A percentile compares a stretch with the other conserved stretches of the same genome.
phyloP scores from a whole-genome alignment of 2,113 vertebrate genomes.

The Toxotes jaculatrix region DNA sequence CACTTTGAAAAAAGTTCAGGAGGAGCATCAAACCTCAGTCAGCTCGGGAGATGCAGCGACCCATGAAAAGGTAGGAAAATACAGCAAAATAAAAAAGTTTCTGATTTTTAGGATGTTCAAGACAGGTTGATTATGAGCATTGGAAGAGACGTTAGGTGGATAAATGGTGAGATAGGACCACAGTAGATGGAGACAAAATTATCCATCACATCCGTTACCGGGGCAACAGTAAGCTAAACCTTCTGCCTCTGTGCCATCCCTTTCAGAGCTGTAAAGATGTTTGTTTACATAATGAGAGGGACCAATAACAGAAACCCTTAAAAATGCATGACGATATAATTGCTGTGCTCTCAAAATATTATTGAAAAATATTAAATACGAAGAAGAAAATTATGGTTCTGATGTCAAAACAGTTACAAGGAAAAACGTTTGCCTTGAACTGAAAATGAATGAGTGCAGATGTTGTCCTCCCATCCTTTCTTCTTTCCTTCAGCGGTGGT shows the following conservation, averaged over 20 bases:
- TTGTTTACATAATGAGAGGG: not conserved
- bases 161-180: not conserved
- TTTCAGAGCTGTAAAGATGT: not conserved
- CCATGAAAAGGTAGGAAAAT: conserved; percentile 28
- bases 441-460: too few relatives aligned
- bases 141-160: not conserved
- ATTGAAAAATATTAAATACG: too few relatives aligned
- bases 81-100: not conserved
- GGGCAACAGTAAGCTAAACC: conserved; percentile 1
- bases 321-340: not conserved
- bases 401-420: too few relatives aligned
- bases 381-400: too few relatives aligned
- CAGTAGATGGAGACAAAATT: not conserved
- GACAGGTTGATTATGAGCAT: not conserved
- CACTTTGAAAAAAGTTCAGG: conserved; percentile 38
- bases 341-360: not conserved
- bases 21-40: conserved; percentile 37
- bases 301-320: not conserved
- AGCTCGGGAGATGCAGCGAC: conserved; percentile 7
- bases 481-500: not conserved
- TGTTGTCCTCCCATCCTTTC: not conserved
- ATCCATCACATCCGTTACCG: conserved; percentile 17
- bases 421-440: too few relatives aligned
- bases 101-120: too few relatives aligned
- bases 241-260: not conserved